Evolutionary conservation across 2,888 invertebrate genomes (phyloP).

Genomic region (Cantharis flavilabris): DNA sequence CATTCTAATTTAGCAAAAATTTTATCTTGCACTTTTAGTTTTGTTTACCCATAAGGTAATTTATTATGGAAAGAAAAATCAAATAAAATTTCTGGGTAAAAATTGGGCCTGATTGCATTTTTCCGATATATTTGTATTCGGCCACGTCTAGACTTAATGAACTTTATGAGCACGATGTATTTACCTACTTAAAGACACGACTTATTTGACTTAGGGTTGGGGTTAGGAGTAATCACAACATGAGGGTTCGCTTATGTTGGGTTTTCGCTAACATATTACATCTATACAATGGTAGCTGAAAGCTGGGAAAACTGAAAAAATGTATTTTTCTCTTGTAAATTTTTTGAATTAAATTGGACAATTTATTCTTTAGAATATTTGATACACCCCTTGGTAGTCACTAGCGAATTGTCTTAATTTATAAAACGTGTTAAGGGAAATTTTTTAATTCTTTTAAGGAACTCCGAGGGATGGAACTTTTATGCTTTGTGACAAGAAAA

Average conservation of each 20-base stretch:
- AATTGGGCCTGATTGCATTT: not conserved
- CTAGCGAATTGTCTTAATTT: not conserved
- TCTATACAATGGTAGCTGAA: not conserved
- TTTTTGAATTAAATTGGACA: not conserved
- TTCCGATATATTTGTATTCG: not conserved
- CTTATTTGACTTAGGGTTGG: constrained; percentile 42
- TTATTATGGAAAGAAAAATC: not conserved
- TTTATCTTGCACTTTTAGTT: not conserved
- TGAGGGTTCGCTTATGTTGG: constrained; percentile 13
- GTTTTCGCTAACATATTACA: constrained; percentile 13
- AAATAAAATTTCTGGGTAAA: not conserved
- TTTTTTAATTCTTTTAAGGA: not conserved
- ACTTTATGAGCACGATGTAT: constrained; percentile 53
- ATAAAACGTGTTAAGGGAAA: not conserved
- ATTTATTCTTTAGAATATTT: not conserved
- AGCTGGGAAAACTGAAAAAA: not conserved
- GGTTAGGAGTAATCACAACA: constrained; percentile 44
- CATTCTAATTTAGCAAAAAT: constrained; percentile 22
- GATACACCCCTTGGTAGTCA: not conserved
- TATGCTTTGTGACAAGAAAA: constrained; percentile 2
- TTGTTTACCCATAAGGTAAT: not conserved
- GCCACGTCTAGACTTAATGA: constrained; percentile 49
- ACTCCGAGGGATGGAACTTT: not conserved
- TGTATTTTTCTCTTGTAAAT: not conserved
- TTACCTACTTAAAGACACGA: constrained; percentile 50